Percentiles rank a stretch among this genome's conserved stretches.
These are phyloP conservation scores for Sycophaga agraensis DNA, from an alignment of 1,140 invertebrate genomes.

Conservation along the genomic window DNA sequence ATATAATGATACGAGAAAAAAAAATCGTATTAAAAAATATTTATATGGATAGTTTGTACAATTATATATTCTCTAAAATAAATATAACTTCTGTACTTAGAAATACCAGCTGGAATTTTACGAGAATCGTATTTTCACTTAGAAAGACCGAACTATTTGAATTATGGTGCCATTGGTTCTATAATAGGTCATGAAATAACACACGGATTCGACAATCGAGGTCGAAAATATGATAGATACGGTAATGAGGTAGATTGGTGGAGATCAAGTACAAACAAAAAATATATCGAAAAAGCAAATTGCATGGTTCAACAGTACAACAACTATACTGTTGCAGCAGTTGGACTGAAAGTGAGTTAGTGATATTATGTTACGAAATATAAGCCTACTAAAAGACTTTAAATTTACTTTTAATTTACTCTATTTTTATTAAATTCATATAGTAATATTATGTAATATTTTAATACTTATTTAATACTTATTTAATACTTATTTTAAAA, in stretches of 20 bases:
- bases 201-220: constrained; percentile 65
- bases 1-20: no score
- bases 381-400: neutral
- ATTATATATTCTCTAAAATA: neutral
- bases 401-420: no score
- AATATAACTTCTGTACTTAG: neutral
- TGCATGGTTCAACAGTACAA: constrained; percentile 73
- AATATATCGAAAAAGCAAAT: constrained; percentile 62
- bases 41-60: neutral
- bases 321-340: constrained; percentile 63
- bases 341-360: constrained; percentile 58
- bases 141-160: constrained; percentile 71
- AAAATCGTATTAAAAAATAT: no score
- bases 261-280: constrained; percentile 61
- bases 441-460: neutral
- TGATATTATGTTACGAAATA: no score
- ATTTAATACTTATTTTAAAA: neutral
- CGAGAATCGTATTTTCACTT: constrained; percentile 73
- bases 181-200: constrained; percentile 67
- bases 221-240: constrained; percentile 67
- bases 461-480: neutral
- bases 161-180: constrained; percentile 74
- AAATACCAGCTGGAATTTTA: constrained; percentile 67
- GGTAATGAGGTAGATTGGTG: constrained; percentile 71
- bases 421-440: neutral